Conservation (phyloP, 2,888 invertebrate species). For the Lutraria lutraria region DNA sequence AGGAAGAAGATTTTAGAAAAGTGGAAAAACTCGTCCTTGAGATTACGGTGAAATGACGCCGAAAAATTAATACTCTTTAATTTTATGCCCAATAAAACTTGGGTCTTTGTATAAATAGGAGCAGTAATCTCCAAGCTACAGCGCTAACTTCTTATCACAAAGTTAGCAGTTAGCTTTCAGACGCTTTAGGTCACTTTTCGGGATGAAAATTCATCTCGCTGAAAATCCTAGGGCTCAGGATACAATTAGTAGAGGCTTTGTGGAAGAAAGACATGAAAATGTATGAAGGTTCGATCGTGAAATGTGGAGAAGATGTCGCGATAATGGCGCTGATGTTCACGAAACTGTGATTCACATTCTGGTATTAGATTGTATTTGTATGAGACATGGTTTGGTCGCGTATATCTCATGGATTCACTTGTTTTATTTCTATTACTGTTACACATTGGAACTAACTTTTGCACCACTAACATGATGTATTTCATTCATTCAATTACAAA, state of each 20-base stretch:
- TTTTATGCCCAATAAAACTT: slow-evolving; percentile 70
- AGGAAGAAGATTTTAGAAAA: background rate
- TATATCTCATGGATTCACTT: background rate
- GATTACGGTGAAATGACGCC: slow-evolving; percentile 70
- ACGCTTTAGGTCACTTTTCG: slow-evolving; percentile 69
- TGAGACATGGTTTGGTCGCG: slow-evolving; percentile 7
- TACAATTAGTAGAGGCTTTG: slow-evolving; percentile 69
- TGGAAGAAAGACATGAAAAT: slow-evolving; percentile 63
- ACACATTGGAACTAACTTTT: background rate
- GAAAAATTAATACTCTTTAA: slow-evolving; percentile 72
- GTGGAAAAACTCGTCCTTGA: slow-evolving; percentile 58
- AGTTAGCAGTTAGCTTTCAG: slow-evolving; percentile 48
- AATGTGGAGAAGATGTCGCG: slow-evolving; percentile 37
- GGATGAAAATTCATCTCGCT: slow-evolving; percentile 64
- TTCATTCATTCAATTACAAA: background rate
- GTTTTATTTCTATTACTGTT: background rate
- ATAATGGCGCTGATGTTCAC: slow-evolving; percentile 32
- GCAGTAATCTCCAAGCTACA: slow-evolving; percentile 56
- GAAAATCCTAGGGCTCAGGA: slow-evolving; percentile 60
- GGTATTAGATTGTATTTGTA: background rate
- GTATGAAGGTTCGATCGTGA: slow-evolving; percentile 67
- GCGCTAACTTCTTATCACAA: slow-evolving; percentile 52
- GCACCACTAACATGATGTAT: background rate
- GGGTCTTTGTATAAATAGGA: slow-evolving; percentile 62
- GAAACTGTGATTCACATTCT: slow-evolving; percentile 32